phyloP scores from a whole-genome alignment of 2,113 vertebrate species.

The human region GRCh38 chr11:95659001-95659500 shows the following conservation, averaged over 20 bases:
- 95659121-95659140: background rate
- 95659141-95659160: background rate
- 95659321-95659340: background rate
- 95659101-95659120: background rate
- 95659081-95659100: background rate
- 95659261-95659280: background rate
- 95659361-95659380: background rate
- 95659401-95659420: background rate
- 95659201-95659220: background rate
- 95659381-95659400: background rate
- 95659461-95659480: background rate
- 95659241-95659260: background rate
- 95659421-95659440: background rate
- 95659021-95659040: background rate
- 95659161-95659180: background rate
- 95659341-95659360: background rate
- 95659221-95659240: background rate
- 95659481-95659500: conserved; percentile 17
- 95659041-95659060: background rate
- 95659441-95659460: background rate
- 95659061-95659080: background rate
- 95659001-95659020: background rate
- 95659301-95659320: background rate
- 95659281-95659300: background rate
- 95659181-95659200: background rate